A percentile compares a stretch with the other conserved stretches of the same genome.
phyloP scores from a whole-genome alignment of 2,888 invertebrate genomes.

The Ectemnius lituratus region DNA sequence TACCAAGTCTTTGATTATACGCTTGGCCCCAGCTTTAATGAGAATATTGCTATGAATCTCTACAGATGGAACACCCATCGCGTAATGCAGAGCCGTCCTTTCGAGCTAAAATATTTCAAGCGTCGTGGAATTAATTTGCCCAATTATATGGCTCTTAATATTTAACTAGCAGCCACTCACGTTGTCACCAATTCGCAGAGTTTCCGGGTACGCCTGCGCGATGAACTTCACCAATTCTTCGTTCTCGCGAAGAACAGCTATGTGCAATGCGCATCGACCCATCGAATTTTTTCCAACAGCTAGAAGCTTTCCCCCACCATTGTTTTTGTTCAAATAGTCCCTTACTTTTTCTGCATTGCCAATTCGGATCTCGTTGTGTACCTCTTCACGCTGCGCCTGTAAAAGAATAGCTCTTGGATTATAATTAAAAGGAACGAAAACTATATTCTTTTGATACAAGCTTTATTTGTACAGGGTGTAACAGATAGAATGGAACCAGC shows the following conservation, averaged over 20 bases:
- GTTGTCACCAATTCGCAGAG: conserved; percentile 89
- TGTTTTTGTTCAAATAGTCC: conserved; percentile 79
- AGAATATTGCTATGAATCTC: conserved; percentile 89
- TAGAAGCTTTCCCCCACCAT: conserved; percentile 80
- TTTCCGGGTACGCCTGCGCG: conserved; percentile 85
- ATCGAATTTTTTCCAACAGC: conserved; percentile 84
- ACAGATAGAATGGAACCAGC: no score
- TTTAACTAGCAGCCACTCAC: conserved; percentile 79
- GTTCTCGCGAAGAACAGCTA: conserved; percentile 91
- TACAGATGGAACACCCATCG: conserved; percentile 92
- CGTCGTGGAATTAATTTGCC: background rate
- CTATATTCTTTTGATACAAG: no score
- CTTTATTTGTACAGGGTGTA: no score
- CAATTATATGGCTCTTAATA: background rate
- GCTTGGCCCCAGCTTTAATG: conserved; percentile 89
- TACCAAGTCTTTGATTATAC: conserved; percentile 89
- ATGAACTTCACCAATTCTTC: conserved; percentile 90
- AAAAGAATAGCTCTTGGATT: background rate
- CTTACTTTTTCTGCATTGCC: conserved; percentile 83
- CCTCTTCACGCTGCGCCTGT: conserved; percentile 87
- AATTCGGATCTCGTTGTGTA: conserved; percentile 86
- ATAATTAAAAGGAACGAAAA: no score
- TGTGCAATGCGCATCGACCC: conserved; percentile 89
- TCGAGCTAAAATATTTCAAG: conserved; percentile 83
- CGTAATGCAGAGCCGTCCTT: conserved; percentile 92